A percentile compares a stretch with the other conserved stretches of the same genome.
phyloP scores from a whole-genome alignment of 2,888 invertebrate species.

The Phengaris arion region DNA sequence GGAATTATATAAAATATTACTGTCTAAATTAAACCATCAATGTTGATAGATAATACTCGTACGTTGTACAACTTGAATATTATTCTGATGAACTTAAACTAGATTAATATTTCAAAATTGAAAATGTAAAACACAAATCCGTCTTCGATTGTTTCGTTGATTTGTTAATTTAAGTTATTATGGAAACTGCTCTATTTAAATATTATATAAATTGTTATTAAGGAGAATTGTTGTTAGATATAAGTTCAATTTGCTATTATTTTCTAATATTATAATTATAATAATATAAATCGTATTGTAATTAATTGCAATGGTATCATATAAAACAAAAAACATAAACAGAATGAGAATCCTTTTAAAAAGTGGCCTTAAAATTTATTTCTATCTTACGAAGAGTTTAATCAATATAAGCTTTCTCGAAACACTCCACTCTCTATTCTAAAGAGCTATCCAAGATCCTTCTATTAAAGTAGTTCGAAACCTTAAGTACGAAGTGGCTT shows the following conservation, averaged over 20 bases:
- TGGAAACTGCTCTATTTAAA: not conserved
- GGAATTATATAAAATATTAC: not conserved
- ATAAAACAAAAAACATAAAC: not conserved
- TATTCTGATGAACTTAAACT: not conserved
- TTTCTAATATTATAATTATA: not conserved
- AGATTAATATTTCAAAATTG: not conserved
- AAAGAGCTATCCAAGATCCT: constrained; percentile 28
- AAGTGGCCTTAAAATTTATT: constrained; percentile 16
- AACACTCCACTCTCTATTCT: constrained; percentile 28
- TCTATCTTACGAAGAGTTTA: constrained; percentile 18
- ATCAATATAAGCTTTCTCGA: constrained; percentile 28
- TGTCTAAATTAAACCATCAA: too few relatives aligned
- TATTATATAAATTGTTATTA: not conserved
- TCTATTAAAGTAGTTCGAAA: constrained; percentile 26
- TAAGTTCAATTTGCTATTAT: not conserved
- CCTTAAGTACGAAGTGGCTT: constrained; percentile 21
- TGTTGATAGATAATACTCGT: too few relatives aligned
- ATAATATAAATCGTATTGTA: too few relatives aligned
- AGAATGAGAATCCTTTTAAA: constrained; percentile 4
- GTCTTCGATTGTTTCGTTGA: not conserved
- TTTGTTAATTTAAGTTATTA: constrained; percentile 9
- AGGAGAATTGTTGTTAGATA: not conserved
- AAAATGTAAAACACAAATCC: not conserved
- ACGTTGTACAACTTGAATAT: too few relatives aligned
- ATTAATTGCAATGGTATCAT: not conserved